These are phyloP conservation scores for Gasteruption jaculator DNA, from an alignment of 2,888 invertebrate genomes.

Conservation along the genomic window DNA sequence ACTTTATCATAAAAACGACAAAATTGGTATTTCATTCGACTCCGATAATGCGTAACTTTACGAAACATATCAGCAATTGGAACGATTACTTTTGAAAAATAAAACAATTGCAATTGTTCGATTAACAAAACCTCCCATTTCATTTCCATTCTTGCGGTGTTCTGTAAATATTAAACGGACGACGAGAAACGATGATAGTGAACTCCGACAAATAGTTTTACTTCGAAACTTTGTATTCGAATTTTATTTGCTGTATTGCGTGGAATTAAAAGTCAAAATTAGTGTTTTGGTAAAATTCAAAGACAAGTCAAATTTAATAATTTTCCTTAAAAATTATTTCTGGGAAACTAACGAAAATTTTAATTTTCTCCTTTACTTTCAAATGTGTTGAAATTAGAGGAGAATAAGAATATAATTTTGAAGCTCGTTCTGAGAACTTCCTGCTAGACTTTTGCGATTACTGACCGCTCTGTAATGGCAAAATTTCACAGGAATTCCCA, in stretches of 20 bases:
- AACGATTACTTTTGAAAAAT: no score
- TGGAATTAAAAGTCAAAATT: not conserved
- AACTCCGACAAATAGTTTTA: no score
- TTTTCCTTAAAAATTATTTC: no score
- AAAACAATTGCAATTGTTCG: no score
- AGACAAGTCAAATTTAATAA: not conserved
- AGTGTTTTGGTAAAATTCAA: not conserved
- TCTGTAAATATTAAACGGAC: no score
- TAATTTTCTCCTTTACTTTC: not conserved
- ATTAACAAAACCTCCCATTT: no score
- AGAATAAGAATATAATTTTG: not conserved
- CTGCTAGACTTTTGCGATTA: conserved; percentile 40
- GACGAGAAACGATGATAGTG: no score
- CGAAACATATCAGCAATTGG: no score
- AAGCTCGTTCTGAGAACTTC: conserved; percentile 3
- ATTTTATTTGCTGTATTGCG: not conserved
- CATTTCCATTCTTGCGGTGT: no score
- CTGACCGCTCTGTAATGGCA: conserved; percentile 44
- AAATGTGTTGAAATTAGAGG: not conserved
- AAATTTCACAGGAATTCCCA: conserved; percentile 33
- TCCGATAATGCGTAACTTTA: no score
- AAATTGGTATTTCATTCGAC: no score
- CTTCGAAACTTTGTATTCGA: not conserved
- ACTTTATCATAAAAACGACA: no score
- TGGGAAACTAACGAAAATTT: not conserved